phyloP scores from a whole-genome alignment of 2,797 vertebrate species.

The Chaetodon trifasciatus region DNA sequence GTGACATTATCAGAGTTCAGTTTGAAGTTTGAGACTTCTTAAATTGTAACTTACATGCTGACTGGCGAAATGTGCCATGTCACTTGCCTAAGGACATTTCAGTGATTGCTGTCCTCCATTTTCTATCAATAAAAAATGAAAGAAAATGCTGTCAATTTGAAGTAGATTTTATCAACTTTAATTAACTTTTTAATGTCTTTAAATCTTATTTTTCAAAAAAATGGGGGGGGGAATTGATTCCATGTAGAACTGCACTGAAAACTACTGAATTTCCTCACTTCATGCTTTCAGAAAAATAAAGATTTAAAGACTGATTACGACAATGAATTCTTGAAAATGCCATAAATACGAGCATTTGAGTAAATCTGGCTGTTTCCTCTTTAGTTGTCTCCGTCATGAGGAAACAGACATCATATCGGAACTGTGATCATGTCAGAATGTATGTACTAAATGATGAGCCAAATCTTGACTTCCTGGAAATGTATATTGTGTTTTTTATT shows the following conservation, averaged over 20 bases:
- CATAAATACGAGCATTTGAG: background rate
- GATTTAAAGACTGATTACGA: constrained; percentile 8
- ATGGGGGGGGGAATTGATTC: background rate
- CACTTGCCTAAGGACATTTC: background rate
- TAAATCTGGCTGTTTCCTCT: background rate
- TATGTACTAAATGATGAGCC: constrained; percentile 53
- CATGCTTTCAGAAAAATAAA: background rate
- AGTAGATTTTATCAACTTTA: background rate
- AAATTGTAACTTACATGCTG: background rate
- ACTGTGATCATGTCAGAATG: constrained; percentile 55
- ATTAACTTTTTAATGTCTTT: constrained; percentile 8
- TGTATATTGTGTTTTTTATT: constrained; percentile 36
- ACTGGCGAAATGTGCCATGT: background rate
- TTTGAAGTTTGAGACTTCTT: background rate
- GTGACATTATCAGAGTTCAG: background rate
- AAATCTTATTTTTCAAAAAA: constrained; percentile 1
- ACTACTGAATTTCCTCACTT: background rate
- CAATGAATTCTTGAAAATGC: background rate
- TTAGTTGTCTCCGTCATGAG: background rate
- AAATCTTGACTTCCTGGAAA: constrained; percentile 44
- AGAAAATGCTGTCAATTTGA: background rate
- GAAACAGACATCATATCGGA: constrained; percentile 16
- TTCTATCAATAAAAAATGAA: background rate
- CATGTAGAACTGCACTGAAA: background rate
- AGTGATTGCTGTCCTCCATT: background rate